Evolutionary conservation across 2,888 invertebrate species (phyloP).

Genomic region (Melitaea athalia): DNA sequence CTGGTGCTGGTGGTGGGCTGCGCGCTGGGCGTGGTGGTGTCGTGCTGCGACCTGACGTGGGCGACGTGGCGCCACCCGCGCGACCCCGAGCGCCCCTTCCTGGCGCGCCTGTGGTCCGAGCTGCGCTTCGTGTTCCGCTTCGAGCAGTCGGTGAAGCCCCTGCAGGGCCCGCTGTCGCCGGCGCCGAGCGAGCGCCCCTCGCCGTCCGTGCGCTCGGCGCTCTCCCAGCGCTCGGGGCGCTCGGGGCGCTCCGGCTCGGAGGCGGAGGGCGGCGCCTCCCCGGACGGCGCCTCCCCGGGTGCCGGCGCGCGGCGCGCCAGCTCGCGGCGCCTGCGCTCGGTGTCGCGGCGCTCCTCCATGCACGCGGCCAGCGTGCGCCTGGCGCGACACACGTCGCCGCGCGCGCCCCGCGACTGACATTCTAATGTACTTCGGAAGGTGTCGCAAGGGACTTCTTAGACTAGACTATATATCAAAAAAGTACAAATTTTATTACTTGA

Average conservation of each 20-base stretch:
- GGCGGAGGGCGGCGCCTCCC: background rate
- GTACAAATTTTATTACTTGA: too few relatives aligned
- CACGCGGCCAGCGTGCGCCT: constrained; percentile 68
- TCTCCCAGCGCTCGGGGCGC: constrained; percentile 15
- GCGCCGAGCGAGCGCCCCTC: constrained; percentile 27
- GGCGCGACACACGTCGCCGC: constrained; percentile 64
- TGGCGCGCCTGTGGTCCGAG: constrained; percentile 56
- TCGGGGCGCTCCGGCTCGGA: constrained; percentile 33
- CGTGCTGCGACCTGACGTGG: constrained; percentile 83
- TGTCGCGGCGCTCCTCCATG: constrained; percentile 64
- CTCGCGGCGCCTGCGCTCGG: constrained; percentile 38
- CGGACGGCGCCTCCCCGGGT: constrained; percentile 9
- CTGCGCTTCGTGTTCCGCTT: constrained; percentile 72
- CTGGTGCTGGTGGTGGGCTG: constrained; percentile 87
- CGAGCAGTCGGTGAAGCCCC: constrained; percentile 64
- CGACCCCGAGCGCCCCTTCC: constrained; percentile 49
- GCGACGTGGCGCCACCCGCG: constrained; percentile 56
- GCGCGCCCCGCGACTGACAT: constrained; percentile 39
- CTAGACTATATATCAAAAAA: too few relatives aligned
- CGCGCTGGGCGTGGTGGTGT: constrained; percentile 83
- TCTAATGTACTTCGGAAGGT: background rate
- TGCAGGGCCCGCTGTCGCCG: constrained; percentile 51
- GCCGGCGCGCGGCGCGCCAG: constrained; percentile 20
- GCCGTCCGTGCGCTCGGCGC: constrained; percentile 18
- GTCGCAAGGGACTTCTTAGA: too few relatives aligned